Conservation (phyloP, 1,140 invertebrate genomes). For the Temnothorax longispinosus region DNA sequence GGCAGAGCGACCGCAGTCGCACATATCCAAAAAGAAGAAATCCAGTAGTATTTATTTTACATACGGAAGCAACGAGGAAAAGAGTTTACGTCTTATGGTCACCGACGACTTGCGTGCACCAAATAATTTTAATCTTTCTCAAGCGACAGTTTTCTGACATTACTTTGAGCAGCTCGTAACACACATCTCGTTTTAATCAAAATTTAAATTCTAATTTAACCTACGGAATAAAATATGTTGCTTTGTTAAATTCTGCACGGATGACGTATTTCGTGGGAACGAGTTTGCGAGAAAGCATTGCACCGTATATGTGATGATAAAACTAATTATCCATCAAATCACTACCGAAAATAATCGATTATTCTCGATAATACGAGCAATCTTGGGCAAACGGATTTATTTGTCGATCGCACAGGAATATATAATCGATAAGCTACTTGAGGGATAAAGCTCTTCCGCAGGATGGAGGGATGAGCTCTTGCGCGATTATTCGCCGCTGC, state of each 20-base stretch:
- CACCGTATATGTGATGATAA: background rate
- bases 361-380: background rate
- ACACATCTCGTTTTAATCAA: background rate
- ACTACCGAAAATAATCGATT: slow-evolving; percentile 5
- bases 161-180: background rate
- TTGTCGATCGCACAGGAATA: background rate
- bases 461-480: slow-evolving; percentile 4
- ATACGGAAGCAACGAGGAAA: background rate
- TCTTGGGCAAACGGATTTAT: slow-evolving; percentile 12
- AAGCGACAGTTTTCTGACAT: background rate
- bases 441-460: slow-evolving; percentile 7
- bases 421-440: slow-evolving; percentile 2
- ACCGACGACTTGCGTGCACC: background rate
- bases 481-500: slow-evolving; percentile 2
- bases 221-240: background rate
- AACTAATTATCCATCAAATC: background rate
- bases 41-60: slow-evolving; percentile 5
- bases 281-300: background rate
- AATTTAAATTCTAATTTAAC: slow-evolving; percentile 24
- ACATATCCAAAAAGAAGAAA: background rate
- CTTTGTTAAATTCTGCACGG: background rate
- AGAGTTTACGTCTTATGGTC: background rate
- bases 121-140: slow-evolving; percentile 29
- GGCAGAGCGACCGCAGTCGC: background rate
- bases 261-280: background rate